These are phyloP conservation scores for Metridium senile DNA, from an alignment of 92 coral and sea anemone genomes.

Conservation along the genomic window DNA sequence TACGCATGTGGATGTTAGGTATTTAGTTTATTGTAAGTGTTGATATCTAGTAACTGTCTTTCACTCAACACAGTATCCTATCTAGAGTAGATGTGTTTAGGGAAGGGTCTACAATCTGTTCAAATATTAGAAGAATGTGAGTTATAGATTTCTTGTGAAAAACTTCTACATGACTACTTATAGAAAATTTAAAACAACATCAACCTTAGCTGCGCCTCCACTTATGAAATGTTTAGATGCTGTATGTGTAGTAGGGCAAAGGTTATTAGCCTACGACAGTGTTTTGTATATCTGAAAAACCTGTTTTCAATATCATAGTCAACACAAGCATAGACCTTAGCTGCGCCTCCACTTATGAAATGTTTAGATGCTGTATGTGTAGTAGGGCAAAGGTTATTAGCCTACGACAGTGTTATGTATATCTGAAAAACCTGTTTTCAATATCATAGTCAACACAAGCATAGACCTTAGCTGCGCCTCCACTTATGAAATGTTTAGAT, in stretches of 20 bases:
- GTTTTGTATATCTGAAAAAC: constrained; percentile 1
- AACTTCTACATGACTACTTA: constrained; percentile 7
- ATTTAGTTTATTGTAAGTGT: constrained; percentile 12
- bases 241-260: constrained; percentile 15
- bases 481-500: neutral
- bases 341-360: neutral
- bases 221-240: neutral
- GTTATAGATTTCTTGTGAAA: neutral
- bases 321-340: neutral
- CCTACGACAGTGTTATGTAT: neutral
- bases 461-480: neutral
- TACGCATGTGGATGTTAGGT: constrained; percentile 13
- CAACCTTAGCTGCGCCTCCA: neutral
- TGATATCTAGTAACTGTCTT: constrained; percentile 15
- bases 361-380: constrained; percentile 1
- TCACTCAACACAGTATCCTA: constrained; percentile 28
- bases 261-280: neutral
- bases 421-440: neutral
- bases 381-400: constrained; percentile 13
- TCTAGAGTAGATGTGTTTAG: neutral
- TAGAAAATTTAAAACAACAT: neutral
- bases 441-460: neutral
- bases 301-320: constrained; percentile 5
- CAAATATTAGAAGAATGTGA: constrained; percentile 28
- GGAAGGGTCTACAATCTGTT: constrained; percentile 34